Conservation (phyloP, 2,797 vertebrate genomes). For the Yasuhikotakia modesta region DNA sequence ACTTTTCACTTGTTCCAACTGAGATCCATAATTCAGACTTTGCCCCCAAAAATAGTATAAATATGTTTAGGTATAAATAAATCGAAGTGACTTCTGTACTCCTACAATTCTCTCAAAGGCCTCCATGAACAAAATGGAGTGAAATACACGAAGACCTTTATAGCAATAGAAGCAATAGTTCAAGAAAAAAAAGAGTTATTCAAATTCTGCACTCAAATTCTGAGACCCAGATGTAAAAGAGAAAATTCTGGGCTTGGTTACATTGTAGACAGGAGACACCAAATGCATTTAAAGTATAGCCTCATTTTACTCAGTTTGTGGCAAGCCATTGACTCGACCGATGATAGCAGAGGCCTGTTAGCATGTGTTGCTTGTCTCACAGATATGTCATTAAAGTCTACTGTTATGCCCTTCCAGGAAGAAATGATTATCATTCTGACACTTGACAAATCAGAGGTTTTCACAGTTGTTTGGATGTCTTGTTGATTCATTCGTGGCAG, state of each 20-base stretch:
- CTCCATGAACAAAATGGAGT: not conserved
- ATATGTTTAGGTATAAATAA: too few species aligned
- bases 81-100: not conserved
- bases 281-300: not conserved
- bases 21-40: not conserved
- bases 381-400: constrained; percentile 27
- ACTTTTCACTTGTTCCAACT: too few species aligned
- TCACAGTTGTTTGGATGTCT: constrained; percentile 31
- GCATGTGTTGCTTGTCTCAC: constrained; percentile 10
- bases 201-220: too few species aligned
- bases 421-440: constrained; percentile 42
- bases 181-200: not conserved
- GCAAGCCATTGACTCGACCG: not conserved
- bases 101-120: not conserved
- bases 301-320: not conserved
- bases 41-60: not conserved
- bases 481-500: constrained; percentile 16
- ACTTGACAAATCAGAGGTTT: constrained; percentile 38
- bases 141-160: not conserved
- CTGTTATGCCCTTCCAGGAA: constrained; percentile 22
- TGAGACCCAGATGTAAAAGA: not conserved
- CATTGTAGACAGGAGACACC: not conserved
- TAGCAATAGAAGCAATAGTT: too few species aligned
- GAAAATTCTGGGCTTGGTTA: not conserved
- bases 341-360: not conserved